phyloP scores from a whole-genome alignment of 2,797 vertebrate genomes.

The Poeciliopsis paucimaculata region DNA sequence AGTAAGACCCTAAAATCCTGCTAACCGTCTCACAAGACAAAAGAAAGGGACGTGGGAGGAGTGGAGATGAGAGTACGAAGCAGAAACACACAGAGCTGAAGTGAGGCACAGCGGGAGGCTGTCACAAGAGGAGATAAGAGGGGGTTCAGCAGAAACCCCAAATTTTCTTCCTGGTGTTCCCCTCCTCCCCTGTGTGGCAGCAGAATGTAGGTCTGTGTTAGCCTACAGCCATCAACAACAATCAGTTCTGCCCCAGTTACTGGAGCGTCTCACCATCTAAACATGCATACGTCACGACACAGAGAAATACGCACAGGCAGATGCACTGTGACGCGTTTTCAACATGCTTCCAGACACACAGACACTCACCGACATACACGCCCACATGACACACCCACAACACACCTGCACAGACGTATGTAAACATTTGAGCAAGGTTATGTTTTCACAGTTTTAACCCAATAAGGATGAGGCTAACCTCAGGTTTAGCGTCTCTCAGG shows the following conservation, averaged over 20 bases:
- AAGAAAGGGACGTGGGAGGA: not conserved
- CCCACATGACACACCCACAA: constrained; percentile 10
- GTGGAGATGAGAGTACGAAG: not conserved
- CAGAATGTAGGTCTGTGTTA: constrained; percentile 81
- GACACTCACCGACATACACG: not conserved
- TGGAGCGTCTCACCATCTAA: constrained; percentile 72
- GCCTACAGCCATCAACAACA: constrained; percentile 83
- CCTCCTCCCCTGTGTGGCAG: constrained; percentile 41
- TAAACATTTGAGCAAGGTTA: constrained; percentile 18
- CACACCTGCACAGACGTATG: constrained; percentile 10
- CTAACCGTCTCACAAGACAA: constrained; percentile 33
- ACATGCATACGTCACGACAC: constrained; percentile 56
- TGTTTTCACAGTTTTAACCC: not conserved
- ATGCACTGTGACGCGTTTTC: constrained; percentile 7
- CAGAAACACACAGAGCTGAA: not conserved
- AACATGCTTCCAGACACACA: constrained; percentile 37
- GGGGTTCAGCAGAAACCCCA: constrained; percentile 44
- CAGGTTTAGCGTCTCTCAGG: not conserved
- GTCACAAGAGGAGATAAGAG: constrained; percentile 9
- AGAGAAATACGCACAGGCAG: constrained; percentile 26
- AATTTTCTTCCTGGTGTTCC: constrained; percentile 33
- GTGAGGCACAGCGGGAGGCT: constrained; percentile 2
- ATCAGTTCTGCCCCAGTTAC: constrained; percentile 87
- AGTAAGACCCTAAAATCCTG: constrained; percentile 37
- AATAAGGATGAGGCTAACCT: not conserved